Evolutionary conservation across 1,140 invertebrate species (phyloP).

Genomic region (Macrotrachela quadricornifera): DNA sequence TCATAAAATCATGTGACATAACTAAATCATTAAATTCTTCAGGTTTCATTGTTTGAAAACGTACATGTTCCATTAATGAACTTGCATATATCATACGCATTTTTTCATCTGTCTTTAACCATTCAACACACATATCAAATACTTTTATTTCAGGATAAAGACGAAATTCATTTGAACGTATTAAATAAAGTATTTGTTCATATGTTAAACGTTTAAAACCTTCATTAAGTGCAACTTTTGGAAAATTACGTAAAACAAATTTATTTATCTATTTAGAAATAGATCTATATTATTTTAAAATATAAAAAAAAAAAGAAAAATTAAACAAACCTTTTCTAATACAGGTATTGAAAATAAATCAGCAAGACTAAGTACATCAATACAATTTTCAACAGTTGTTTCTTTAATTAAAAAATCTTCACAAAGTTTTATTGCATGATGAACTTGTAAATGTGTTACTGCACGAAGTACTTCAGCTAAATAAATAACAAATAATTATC

Average conservation of each 20-base stretch:
- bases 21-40: slow-evolving; percentile 3
- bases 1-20: not conserved
- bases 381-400: slow-evolving; percentile 23
- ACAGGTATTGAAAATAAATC: slow-evolving; percentile 19
- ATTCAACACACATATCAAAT: slow-evolving; percentile 1
- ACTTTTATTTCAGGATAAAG: slow-evolving; percentile 4
- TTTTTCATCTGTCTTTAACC: not conserved
- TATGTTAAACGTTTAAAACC: not conserved
- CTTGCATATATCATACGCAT: not conserved
- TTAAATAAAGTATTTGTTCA: not conserved
- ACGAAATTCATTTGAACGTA: not conserved
- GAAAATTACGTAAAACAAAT: slow-evolving; percentile 2
- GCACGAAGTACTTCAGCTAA: slow-evolving; percentile 18
- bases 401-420: slow-evolving; percentile 20
- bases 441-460: slow-evolving; percentile 21
- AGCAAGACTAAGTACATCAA: slow-evolving; percentile 23
- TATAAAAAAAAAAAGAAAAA: too few species aligned
- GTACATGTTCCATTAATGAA: slow-evolving; percentile 4
- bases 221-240: not conserved
- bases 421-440: slow-evolving; percentile 25
- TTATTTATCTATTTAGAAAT: not conserved
- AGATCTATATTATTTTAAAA: too few species aligned
- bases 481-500: too few species aligned
- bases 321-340: too few species aligned
- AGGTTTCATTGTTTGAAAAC: slow-evolving; percentile 1